Conservation (phyloP, 2,113 vertebrate genomes). For the Psilopogon haemacephalus region DNA sequence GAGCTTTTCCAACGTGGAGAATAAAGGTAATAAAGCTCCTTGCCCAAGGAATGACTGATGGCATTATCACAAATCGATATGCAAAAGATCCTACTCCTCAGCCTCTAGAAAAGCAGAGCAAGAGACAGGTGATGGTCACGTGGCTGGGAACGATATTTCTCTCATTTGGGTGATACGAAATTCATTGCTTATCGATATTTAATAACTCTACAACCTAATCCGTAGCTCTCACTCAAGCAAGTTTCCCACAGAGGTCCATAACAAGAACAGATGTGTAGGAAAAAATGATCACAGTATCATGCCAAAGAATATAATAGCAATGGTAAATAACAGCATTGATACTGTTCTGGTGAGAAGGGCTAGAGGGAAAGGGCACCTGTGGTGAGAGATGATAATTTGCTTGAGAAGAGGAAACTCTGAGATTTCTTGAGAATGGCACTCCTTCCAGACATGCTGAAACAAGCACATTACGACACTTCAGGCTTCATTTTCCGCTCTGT, state of each 20-base stretch:
- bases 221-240: not conserved
- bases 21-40: not conserved
- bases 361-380: not conserved
- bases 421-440: not conserved
- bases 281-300: not conserved
- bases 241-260: not conserved
- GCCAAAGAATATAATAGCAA: not conserved
- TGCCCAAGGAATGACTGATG: constrained; percentile 10
- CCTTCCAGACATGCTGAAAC: constrained; percentile 1
- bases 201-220: not conserved
- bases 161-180: constrained; percentile 26
- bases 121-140: not conserved
- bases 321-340: not conserved
- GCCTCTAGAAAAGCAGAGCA: not conserved
- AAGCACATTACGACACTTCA: not conserved
- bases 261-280: not conserved
- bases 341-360: not conserved
- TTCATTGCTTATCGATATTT: constrained; percentile 46
- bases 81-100: not conserved
- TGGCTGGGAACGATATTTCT: constrained; percentile 4
- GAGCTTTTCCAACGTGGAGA: not conserved
- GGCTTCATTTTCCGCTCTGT: not conserved
- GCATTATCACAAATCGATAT: constrained; percentile 16
- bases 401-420: not conserved
- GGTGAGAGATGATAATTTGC: not conserved